Evolutionary conservation across 2,113 vertebrate genomes (phyloP).

Genomic region (Emydocephalus ijimae): DNA sequence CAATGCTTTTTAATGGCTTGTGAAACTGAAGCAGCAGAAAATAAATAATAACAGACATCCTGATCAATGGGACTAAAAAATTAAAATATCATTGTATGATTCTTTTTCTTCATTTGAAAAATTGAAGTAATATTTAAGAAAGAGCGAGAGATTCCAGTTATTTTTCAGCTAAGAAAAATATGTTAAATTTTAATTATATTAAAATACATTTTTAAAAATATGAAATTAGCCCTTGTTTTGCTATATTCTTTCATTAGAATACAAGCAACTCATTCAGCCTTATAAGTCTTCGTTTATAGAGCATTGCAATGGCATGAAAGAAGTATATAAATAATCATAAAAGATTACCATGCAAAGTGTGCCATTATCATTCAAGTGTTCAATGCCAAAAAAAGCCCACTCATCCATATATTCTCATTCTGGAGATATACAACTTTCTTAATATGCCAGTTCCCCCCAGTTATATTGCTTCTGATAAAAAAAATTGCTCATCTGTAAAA

Average conservation of each 20-base stretch:
- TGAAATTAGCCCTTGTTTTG: background rate
- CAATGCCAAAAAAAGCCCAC: background rate
- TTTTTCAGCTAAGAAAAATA: constrained; percentile 21
- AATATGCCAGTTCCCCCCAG: background rate
- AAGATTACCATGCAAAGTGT: background rate
- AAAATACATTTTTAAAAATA: background rate
- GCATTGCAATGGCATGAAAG: background rate
- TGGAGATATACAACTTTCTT: background rate
- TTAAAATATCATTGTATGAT: background rate
- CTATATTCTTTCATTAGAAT: background rate
- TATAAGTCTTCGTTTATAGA: background rate
- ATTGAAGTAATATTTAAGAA: constrained; percentile 25
- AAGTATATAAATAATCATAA: background rate
- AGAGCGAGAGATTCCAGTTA: constrained; percentile 29
- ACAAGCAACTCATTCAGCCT: background rate
- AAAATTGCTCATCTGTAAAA: background rate
- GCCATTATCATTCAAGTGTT: background rate
- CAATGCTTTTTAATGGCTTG: background rate
- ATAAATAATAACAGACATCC: constrained; percentile 2
- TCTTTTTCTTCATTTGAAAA: background rate
- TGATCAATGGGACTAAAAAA: background rate
- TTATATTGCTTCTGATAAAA: background rate
- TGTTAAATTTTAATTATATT: background rate
- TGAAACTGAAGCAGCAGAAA: background rate
- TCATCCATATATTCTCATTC: background rate